Evolutionary conservation across 2,888 invertebrate genomes (phyloP).

Genomic region (Cyrtodaria siliqua): DNA sequence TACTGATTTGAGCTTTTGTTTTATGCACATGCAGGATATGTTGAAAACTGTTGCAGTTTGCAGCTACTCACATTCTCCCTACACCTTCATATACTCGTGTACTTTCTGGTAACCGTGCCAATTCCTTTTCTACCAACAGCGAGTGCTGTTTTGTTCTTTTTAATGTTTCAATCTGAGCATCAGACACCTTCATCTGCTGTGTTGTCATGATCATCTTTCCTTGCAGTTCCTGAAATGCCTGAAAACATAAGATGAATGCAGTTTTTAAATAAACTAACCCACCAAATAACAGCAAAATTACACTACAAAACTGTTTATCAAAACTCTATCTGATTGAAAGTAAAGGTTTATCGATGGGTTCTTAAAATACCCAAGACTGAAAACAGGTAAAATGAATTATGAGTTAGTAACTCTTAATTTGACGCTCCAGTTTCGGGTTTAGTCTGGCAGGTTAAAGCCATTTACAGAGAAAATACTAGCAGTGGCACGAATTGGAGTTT

Average conservation of each 20-base stretch:
- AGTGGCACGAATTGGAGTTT: too few species aligned
- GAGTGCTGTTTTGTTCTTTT: slow-evolving; percentile 90
- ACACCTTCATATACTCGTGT: slow-evolving; percentile 93
- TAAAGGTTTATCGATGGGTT: neutral
- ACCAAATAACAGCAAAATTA: too few species aligned
- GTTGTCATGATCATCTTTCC: slow-evolving; percentile 93
- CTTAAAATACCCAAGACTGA: too few species aligned
- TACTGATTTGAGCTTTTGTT: too few species aligned
- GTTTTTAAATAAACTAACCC: neutral
- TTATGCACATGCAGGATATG: too few species aligned
- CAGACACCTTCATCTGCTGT: slow-evolving; percentile 92
- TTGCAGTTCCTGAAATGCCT: slow-evolving; percentile 93
- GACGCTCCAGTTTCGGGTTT: too few species aligned
- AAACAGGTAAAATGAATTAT: too few species aligned
- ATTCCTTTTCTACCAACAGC: slow-evolving; percentile 90
- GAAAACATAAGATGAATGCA: slow-evolving; percentile 51
- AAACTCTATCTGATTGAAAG: neutral
- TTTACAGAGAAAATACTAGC: too few species aligned
- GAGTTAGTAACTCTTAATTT: too few species aligned
- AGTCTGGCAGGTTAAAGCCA: too few species aligned
- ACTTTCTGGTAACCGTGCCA: slow-evolving; percentile 88
- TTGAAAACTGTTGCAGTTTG: too few species aligned
- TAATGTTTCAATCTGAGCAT: slow-evolving; percentile 91
- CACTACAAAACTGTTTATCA: neutral
- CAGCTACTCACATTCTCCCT: slow-evolving; percentile 92